phyloP scores from a whole-genome alignment of 1,140 invertebrate genomes.

The Eueides isabella region DNA sequence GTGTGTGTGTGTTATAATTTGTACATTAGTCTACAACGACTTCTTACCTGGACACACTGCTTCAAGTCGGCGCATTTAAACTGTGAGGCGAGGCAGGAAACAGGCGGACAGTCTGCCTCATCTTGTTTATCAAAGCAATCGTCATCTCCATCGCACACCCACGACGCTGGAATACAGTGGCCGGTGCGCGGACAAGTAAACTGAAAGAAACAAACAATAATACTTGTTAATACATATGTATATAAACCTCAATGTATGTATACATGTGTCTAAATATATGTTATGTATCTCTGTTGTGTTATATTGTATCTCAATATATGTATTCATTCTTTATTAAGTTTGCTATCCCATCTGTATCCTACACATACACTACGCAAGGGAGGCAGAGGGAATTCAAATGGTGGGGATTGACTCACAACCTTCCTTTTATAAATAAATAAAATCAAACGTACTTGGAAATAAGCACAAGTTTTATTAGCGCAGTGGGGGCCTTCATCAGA shows the following conservation, averaged over 20 bases:
- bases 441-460: constrained; percentile 87
- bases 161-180: constrained; percentile 97
- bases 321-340: too few species aligned
- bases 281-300: too few species aligned
- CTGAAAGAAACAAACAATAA: constrained; percentile 77
- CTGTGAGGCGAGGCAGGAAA: constrained; percentile 95
- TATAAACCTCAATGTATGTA: too few species aligned
- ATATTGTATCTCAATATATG: too few species aligned
- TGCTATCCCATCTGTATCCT: too few species aligned
- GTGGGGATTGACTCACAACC: too few species aligned
- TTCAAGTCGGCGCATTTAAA: constrained; percentile 96
- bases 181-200: constrained; percentile 97
- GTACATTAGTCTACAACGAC: background rate
- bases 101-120: constrained; percentile 97
- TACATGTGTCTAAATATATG: background rate
- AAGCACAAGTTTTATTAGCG: constrained; percentile 96
- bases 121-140: constrained; percentile 99
- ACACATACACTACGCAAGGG: too few species aligned
- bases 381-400: too few species aligned
- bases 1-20: too few species aligned
- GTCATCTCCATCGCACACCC: constrained; percentile 95
- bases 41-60: constrained; percentile 91
- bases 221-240: too few species aligned
- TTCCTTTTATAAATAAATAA: too few species aligned
- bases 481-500: constrained; percentile 98